Evolutionary conservation across 1,140 invertebrate genomes (phyloP), one percentile per base, ranked within the genome.

Genomic region (Melipona quadrifasciata): DNA sequence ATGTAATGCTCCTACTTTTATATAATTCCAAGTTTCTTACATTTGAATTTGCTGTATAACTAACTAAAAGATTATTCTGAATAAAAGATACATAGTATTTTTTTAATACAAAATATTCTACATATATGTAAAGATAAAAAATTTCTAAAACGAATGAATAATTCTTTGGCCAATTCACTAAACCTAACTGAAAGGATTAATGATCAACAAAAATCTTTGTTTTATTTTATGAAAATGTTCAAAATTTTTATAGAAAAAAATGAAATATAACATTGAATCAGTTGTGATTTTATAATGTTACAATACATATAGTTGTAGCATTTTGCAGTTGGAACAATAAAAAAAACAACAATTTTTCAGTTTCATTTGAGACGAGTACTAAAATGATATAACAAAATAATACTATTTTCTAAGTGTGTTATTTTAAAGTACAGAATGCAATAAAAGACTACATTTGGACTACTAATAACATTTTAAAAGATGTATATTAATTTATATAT

Each of bases 401-500:
- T 17, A 65, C 31, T 31, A 31, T 65, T 17, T 65, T 6, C 31
- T 27, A 31, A 65, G 64, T 31, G 27, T 31, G 8, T 12, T 61
- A 61, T 31, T 65, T 65, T 65, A 0, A 31, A 16, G 16, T 65
- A 31, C 12, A n/a, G 16, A 65, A 65, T 57, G 8, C 16, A 57
- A 57, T 57, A 57, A 57, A 57, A 57, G 5, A 57, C 17, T 57
- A 57, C 55, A 6, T 8, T 31, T 31, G 8, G 27, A 12, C n/a
- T n/a, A 27, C 1, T 21, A 47, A 75, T 3, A 39, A 75, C 10
- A 70, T 27, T 70, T 14, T 24, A 71, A 21, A 82, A 55, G 31
- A 68, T 61, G 27, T 51, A 80, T 71, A 53, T 73, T 65, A 80
- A 2, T 68, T 17, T 72, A 19, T 19, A 94, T 98, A 98, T 34